Base-by-base conservation (phyloP, 2,797 vertebrate genomes). In the Sylvilagus floridanus region DNA sequence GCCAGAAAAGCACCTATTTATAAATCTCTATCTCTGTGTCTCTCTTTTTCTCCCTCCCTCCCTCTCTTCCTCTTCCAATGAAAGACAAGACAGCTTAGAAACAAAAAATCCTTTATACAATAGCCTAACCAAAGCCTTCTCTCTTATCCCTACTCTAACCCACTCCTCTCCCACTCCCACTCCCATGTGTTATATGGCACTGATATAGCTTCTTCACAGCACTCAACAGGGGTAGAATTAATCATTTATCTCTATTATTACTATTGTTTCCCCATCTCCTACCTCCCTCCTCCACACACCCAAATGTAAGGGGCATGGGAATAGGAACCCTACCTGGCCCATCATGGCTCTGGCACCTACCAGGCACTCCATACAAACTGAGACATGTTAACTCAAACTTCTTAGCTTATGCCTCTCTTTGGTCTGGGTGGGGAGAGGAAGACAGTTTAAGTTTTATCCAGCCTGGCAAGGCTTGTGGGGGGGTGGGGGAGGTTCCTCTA, bases 371-470 rank as follows among this genome's bases (percentile, higher is more conserved):
- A 37, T 30, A 87, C 42, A 35, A 87, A 88, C 47, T 69, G n/a
- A 94, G 93, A 85, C 73, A 72, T 26, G n/a, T 68, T 73, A 24
- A 35, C 77, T 85, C 52, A 76, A 81, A 66, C 57, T 28, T 77
- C 54, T 91, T 52, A 65, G 68, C 69, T 81, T 86, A 28, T 7
- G 7, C 28, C 52, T 72, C 2, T 66, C 72, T 87, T 72, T 13
- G 52, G 62, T 84, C 47, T 71, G 57, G 42, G n/a, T 28, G 21
- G 54, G 1, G 3, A 88, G 54, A 90, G 7, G 42, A 85, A 79
- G 26, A 73, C 7, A 35, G 21, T 71, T 92, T 94, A 75, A 47
- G 9, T 35, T 86, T 54, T 84, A 79, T 26, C 69, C 5, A 35
- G 6, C 14, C 82, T 82, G 21, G 72, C 57, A 89, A 95, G 30